These are phyloP conservation scores for Drosophila colorata DNA, from an alignment of 2,888 invertebrate genomes.

Conservation along the genomic window DNA sequence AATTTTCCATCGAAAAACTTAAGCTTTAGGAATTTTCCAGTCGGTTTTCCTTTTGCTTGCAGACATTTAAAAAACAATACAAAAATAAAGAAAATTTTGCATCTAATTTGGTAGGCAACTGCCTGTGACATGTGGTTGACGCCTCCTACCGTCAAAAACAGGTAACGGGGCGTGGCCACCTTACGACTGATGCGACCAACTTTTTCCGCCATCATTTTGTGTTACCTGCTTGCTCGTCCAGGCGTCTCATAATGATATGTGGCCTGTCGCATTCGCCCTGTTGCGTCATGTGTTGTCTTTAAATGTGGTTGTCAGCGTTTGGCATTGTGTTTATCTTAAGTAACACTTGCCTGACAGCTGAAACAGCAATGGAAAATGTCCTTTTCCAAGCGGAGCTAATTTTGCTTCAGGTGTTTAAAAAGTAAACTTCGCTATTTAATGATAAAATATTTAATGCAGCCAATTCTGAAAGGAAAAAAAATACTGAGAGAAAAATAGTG, in stretches of 20 bases:
- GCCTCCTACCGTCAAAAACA: conserved; percentile 1
- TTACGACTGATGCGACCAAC: conserved; percentile 20
- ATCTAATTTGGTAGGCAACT: conserved; percentile 42
- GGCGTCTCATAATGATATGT: conserved; percentile 44
- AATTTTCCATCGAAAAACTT: conserved; percentile 10
- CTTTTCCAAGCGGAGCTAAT: background rate
- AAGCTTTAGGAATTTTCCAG: background rate
- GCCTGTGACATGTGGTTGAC: conserved; percentile 38
- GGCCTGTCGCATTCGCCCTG: conserved; percentile 13
- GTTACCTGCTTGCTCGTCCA: conserved; percentile 26
- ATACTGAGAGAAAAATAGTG: too few species aligned
- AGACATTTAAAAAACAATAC: conserved; percentile 53
- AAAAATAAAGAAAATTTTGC: conserved; percentile 39
- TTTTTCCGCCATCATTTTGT: conserved; percentile 21
- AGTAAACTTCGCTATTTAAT: background rate
- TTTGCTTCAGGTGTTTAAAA: background rate
- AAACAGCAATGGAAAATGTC: background rate
- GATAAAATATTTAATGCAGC: background rate
- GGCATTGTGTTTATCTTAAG: conserved; percentile 41
- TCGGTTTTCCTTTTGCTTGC: conserved; percentile 1
- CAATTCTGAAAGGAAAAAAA: too few species aligned
- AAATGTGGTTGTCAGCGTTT: conserved; percentile 45
- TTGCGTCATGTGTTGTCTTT: conserved; percentile 27
- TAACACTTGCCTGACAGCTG: conserved; percentile 7
- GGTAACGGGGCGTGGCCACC: conserved; percentile 30